Evolutionary conservation across 2,888 invertebrate species (phyloP), one percentile per base, ranked within the genome.

Genomic region (Neoascia interrupta): DNA sequence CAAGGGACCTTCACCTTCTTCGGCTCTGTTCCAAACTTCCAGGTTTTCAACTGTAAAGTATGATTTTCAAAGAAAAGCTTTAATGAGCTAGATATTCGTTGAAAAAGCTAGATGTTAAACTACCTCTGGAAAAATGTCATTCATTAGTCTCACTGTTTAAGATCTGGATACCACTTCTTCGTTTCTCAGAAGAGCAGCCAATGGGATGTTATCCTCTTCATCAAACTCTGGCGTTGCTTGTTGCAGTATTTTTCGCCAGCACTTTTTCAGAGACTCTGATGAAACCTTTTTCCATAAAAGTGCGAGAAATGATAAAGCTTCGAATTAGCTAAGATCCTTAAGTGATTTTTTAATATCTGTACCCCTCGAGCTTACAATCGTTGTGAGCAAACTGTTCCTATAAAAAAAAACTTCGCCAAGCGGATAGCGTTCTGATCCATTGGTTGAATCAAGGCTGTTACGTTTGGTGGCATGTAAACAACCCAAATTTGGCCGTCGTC

Each of bases 331-430:
- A 10, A 37, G 28, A n/a, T 39, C 11, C 54, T 26, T 54, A 3
- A 39, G 54, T 16, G 54, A 37, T 26, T 54, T 16, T 54, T 10
- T 39, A 16, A 39, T n/a, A n/a, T n/a, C 23, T 54, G 26, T 54
- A n/a, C n/a, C n/a, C n/a, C 21, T 13, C 10, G 21, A 54, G 26
- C 26, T 37, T 26, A 15, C 54, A 37, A 37, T 26, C 26, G 37
- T 54, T 37, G 37, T 54, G n/a, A 54, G 16, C 37, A 39, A 37
- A 5, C 19, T 41, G 11, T 11, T 41, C 34, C 43, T 58, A 19
- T 43, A 58, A 43, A 58, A n/a, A n/a, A 56, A 18, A 58, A 43
- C 43, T 58, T 58, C 31, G 19, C 21, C 19, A 58, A 28, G 58
- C 43, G 43, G 15, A 45, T 45, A 10, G 58, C 45, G 34, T 45